A percentile compares a stretch with the other conserved stretches of the same genome.
These are phyloP conservation scores for Panurus biarmicus DNA, from an alignment of 2,113 vertebrate species.

Conservation along the genomic window DNA sequence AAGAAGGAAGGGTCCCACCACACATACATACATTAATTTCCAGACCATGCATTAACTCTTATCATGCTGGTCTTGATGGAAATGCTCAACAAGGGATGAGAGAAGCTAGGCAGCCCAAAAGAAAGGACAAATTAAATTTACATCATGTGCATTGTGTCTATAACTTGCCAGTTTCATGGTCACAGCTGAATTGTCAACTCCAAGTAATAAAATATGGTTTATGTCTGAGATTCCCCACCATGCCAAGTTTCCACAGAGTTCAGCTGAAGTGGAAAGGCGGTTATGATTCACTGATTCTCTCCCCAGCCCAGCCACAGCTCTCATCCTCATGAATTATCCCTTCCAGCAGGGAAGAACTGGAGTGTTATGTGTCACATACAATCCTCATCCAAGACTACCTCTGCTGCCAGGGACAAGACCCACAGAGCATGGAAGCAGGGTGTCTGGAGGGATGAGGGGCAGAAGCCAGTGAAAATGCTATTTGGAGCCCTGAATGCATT, in stretches of 20 bases:
- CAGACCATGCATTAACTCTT: conserved; percentile 5
- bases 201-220: conserved; percentile 8
- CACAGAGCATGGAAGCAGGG: neutral
- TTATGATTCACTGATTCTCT: conserved; percentile 4
- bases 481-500: neutral
- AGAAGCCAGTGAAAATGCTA: neutral
- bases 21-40: neutral
- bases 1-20: neutral
- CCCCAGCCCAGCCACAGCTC: neutral
- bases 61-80: neutral
- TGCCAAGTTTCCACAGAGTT: conserved; percentile 23
- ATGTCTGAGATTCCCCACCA: neutral
- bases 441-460: neutral
- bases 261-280: neutral
- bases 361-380: neutral
- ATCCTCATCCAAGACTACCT: neutral
- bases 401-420: neutral
- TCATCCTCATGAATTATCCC: neutral
- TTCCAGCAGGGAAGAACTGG: neutral
- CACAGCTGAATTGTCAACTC: conserved; percentile 11
- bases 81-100: neutral
- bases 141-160: neutral
- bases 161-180: neutral
- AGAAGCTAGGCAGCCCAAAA: neutral
- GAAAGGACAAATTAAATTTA: neutral